phyloP scores from a whole-genome alignment of 1,140 invertebrate species.

The Neodiprion lecontei region DNA sequence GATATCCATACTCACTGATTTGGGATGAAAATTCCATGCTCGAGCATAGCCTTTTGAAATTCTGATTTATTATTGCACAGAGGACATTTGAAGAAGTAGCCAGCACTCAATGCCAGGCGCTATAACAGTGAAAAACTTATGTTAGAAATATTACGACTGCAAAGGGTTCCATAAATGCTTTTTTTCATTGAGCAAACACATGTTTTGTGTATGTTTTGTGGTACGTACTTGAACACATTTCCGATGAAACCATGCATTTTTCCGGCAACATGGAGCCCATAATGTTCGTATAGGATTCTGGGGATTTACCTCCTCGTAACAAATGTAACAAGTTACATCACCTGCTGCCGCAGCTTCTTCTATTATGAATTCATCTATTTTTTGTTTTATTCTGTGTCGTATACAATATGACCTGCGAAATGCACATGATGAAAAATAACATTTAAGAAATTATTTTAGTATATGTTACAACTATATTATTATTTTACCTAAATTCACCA shows the following conservation, averaged over 20 bases:
- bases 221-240: conserved; percentile 65
- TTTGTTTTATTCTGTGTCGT: conserved; percentile 66
- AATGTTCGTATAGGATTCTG: conserved; percentile 55
- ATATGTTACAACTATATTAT: conserved; percentile 14
- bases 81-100: conserved; percentile 76
- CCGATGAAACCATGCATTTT: conserved; percentile 69
- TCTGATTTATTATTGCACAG: conserved; percentile 69
- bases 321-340: conserved; percentile 62
- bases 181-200: too few species aligned
- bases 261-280: conserved; percentile 69
- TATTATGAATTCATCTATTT: conserved; percentile 47
- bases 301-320: conserved; percentile 61
- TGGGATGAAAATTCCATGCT: conserved; percentile 71
- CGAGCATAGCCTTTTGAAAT: conserved; percentile 68
- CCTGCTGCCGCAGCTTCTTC: conserved; percentile 36
- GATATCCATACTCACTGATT: conserved; percentile 60
- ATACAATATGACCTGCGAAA: conserved; percentile 67
- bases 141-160: conserved; percentile 16
- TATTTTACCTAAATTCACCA: conserved; percentile 65
- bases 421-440: conserved; percentile 22
- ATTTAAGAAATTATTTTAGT: background rate
- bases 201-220: conserved; percentile 11
- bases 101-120: conserved; percentile 69
- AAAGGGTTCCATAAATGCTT: background rate
- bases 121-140: conserved; percentile 42